phyloP scores from a whole-genome alignment of 2,113 vertebrate species.

The Columbina picui region DNA sequence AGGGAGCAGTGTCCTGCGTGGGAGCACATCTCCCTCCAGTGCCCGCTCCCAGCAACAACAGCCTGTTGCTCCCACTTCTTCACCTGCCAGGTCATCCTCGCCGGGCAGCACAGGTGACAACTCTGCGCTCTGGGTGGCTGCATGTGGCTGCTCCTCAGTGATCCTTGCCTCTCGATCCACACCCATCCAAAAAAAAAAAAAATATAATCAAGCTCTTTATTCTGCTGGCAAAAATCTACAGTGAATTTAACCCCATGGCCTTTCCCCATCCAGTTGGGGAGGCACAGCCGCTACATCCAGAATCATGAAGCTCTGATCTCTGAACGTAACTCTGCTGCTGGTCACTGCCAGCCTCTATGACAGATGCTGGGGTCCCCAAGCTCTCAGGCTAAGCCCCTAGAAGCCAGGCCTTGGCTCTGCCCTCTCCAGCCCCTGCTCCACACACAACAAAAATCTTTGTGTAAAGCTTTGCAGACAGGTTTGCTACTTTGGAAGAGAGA shows the following conservation, averaged over 20 bases:
- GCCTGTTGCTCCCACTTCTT: slow-evolving; percentile 23
- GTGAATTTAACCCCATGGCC: not conserved
- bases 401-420: not conserved
- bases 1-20: not conserved
- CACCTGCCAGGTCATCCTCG: not conserved
- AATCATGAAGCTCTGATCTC: not conserved
- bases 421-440: not conserved
- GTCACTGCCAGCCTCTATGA: not conserved
- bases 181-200: not conserved
- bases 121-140: not conserved
- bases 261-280: not conserved
- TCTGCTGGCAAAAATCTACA: not conserved
- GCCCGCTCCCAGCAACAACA: slow-evolving; percentile 44
- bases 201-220: not conserved
- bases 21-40: slow-evolving; percentile 63
- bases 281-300: not conserved
- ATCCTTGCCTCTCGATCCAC: not conserved
- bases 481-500: not conserved
- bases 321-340: not conserved
- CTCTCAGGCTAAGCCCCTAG: not conserved
- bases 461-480: not conserved
- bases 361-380: not conserved
- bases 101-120: not conserved
- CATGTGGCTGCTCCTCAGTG: not conserved
- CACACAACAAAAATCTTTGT: not conserved